phyloP scores from a whole-genome alignment of 2,113 vertebrate genomes.

The Struthidea cinerea region DNA sequence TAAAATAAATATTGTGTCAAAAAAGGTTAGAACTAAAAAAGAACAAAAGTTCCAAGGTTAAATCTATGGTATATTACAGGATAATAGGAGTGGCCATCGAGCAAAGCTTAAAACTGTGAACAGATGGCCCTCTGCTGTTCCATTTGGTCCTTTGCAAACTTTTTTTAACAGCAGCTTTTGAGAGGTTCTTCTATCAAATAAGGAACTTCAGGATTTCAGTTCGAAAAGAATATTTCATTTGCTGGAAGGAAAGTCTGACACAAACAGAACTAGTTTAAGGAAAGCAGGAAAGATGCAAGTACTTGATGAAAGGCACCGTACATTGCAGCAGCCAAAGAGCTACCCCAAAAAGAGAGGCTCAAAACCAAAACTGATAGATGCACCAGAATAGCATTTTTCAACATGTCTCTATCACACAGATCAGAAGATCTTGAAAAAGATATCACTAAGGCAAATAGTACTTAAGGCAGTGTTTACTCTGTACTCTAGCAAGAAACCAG shows the following conservation, averaged over 20 bases:
- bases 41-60: not conserved
- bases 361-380: not conserved
- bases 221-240: not conserved
- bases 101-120: not conserved
- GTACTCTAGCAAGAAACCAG: not conserved
- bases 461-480: not conserved
- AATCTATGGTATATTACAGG: not conserved
- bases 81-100: fast-evolving
- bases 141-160: not conserved
- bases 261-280: not conserved
- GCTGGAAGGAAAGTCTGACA: not conserved
- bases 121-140: conserved; percentile 25
- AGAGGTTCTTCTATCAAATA: not conserved
- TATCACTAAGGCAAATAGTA: not conserved
- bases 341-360: not conserved
- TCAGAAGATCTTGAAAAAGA: not conserved
- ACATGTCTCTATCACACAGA: not conserved
- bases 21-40: not conserved
- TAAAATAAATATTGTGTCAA: not conserved
- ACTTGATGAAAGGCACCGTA: not conserved
- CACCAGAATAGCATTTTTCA: not conserved
- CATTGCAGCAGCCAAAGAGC: not conserved
- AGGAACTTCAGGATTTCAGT: not conserved
- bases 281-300: not conserved
- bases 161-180: not conserved